These are phyloP conservation scores for Tragopan temminckii DNA, from an alignment of 2,797 vertebrate genomes.

Conservation along the genomic window DNA sequence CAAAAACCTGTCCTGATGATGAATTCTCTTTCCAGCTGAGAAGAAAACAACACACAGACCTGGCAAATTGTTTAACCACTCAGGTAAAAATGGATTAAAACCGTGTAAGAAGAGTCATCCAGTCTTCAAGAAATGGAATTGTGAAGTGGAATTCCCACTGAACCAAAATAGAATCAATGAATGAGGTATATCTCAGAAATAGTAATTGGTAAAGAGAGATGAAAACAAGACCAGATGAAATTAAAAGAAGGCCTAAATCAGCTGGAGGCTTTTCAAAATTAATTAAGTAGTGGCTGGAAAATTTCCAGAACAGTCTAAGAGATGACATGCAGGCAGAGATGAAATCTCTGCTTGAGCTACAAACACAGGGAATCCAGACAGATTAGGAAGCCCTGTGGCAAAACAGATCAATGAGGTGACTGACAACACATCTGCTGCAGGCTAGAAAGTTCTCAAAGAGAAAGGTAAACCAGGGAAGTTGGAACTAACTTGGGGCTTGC, in stretches of 20 bases:
- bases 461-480: conserved; percentile 31
- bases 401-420: conserved; percentile 62
- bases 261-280: conserved; percentile 71
- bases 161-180: conserved; percentile 50
- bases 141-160: conserved; percentile 57
- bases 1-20: conserved; percentile 38
- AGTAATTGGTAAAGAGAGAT: conserved; percentile 54
- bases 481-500: not conserved
- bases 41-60: conserved; percentile 52
- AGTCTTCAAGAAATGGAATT: not conserved
- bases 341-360: conserved; percentile 40
- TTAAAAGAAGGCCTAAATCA: conserved; percentile 68
- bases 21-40: conserved; percentile 48
- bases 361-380: conserved; percentile 39
- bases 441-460: conserved; percentile 54
- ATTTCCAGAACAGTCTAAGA: conserved; percentile 55
- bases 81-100: conserved; percentile 68
- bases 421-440: conserved; percentile 47
- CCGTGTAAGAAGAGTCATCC: not conserved
- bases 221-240: conserved; percentile 65
- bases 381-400: conserved; percentile 64
- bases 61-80: conserved; percentile 55
- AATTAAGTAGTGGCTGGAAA: conserved; percentile 62
- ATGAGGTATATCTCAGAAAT: conserved; percentile 11
- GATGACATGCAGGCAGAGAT: conserved; percentile 54